Evolutionary conservation across 2,888 invertebrate genomes (phyloP).

Genomic region (Microdon myrmicae): DNA sequence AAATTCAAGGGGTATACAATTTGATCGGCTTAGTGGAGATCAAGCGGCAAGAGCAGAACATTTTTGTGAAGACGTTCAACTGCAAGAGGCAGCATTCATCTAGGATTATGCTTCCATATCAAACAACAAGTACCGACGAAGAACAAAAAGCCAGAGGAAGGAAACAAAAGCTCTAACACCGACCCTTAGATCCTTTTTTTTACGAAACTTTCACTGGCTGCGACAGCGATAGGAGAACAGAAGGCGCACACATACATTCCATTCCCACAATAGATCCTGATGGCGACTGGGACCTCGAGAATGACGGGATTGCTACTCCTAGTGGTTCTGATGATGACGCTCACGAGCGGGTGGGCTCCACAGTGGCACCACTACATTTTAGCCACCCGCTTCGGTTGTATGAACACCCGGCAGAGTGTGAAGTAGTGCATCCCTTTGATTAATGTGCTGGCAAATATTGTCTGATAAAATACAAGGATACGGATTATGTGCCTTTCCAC

Average conservation of each 20-base stretch:
- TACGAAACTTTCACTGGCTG: slow-evolving; percentile 2
- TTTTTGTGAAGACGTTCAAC: slow-evolving; percentile 30
- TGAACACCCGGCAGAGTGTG: slow-evolving; percentile 54
- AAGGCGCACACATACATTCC: slow-evolving; percentile 5
- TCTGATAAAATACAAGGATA: slow-evolving; percentile 53
- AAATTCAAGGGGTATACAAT: no score
- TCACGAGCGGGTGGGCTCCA: slow-evolving; percentile 33
- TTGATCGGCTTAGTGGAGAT: no score
- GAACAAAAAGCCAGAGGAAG: slow-evolving; percentile 23
- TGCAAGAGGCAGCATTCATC: slow-evolving; percentile 46
- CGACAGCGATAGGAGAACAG: slow-evolving; percentile 30
- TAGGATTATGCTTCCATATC: slow-evolving; percentile 40
- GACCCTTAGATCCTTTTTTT: slow-evolving; percentile 32
- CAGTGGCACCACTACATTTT: slow-evolving; percentile 17
- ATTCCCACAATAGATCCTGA: background rate
- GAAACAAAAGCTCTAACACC: background rate
- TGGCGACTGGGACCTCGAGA: background rate
- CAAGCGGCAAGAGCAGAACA: no score
- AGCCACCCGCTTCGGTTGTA: slow-evolving; percentile 28
- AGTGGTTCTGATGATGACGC: slow-evolving; percentile 32
- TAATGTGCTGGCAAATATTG: slow-evolving; percentile 57
- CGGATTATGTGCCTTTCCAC: slow-evolving; percentile 20
- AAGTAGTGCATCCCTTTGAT: slow-evolving; percentile 56
- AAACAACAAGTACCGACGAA: slow-evolving; percentile 37
- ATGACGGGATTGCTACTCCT: slow-evolving; percentile 4